These are phyloP conservation scores for Rhea pennata DNA, from an alignment of 2,113 vertebrate species.

Conservation along the genomic window DNA sequence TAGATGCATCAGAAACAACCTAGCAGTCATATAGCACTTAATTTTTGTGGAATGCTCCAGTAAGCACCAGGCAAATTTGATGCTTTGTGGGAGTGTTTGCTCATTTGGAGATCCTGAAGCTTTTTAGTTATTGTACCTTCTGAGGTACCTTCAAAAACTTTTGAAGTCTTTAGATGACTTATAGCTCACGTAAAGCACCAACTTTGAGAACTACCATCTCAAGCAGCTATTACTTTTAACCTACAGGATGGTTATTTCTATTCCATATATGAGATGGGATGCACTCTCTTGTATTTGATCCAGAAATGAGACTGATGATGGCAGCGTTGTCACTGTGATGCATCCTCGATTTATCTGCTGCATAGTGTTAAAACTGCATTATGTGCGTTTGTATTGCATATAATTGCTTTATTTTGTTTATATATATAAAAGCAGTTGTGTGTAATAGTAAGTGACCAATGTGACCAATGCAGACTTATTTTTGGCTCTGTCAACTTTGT, in stretches of 20 bases:
- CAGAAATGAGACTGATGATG: not conserved
- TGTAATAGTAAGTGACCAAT: not conserved
- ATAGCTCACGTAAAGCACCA: not conserved
- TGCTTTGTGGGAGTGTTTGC: no score
- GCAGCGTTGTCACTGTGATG: not conserved
- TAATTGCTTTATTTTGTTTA: not conserved
- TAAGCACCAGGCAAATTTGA: not conserved
- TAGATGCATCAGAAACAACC: not conserved
- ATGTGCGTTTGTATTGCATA: not conserved
- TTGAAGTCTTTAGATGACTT: not conserved
- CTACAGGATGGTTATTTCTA: not conserved
- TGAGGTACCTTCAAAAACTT: not conserved
- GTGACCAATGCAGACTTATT: not conserved
- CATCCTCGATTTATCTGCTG: not conserved
- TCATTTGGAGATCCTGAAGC: not conserved
- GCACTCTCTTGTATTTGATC: not conserved
- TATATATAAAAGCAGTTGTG: not conserved
- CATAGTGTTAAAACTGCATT: not conserved
- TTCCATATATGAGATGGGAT: not conserved
- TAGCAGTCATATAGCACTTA: not conserved
- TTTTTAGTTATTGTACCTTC: not conserved
- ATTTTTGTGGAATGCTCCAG: not conserved
- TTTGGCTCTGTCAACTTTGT: not conserved
- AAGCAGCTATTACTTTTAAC: not conserved
- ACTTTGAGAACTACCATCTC: accelerated